Evolutionary conservation across 2,797 vertebrate species (phyloP), one percentile per base, ranked within the genome.

Genomic region (Etheostoma nigrum): DNA sequence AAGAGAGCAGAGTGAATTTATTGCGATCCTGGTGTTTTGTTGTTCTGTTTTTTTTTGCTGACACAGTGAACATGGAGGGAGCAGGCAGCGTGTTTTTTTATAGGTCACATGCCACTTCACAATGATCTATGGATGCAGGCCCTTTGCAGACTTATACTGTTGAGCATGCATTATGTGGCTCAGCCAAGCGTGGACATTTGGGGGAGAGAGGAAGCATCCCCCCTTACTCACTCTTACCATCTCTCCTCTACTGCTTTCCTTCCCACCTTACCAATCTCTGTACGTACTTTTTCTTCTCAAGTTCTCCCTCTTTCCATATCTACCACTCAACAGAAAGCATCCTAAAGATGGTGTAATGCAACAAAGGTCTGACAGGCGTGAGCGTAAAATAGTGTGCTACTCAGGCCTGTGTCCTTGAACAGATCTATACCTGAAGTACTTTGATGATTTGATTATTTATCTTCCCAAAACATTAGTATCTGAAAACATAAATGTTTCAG

Each of bases 51-150:
- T 91, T 90, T 95, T 91, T 86, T 95, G 94, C 92, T 94, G 93
- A 95, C 93, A 89, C 87, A 79, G 86, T 82, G 82, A 93, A 93
- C 88, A 87, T 80, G 86, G 72, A 79, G 83, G 81, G 81, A 85
- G 84, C 81, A 84, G 87, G 83, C 84, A 72, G 72, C 30, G 27
- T 80, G 36, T 65, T 72, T 90, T 88, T 93, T 91, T 89, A 93
- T 93, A 94, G 94, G 95, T 95, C 94, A 92, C 89, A 95, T 90
- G 94, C 92, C 95, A 92, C 86, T 93, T 92, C 90, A 89, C 89
- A 89, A 90, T 95, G 94, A 95, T 95, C 90, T 94, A 95, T 92
- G 85, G 91, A 91, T 76, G 82, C 84, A 70, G 88, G 82, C 65
- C 86, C 82, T 83, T 89, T 85, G 86, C 90, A 92, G 87, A 88